Conservation (phyloP, 1,140 invertebrate species). For the Triops cancriformis region DNA sequence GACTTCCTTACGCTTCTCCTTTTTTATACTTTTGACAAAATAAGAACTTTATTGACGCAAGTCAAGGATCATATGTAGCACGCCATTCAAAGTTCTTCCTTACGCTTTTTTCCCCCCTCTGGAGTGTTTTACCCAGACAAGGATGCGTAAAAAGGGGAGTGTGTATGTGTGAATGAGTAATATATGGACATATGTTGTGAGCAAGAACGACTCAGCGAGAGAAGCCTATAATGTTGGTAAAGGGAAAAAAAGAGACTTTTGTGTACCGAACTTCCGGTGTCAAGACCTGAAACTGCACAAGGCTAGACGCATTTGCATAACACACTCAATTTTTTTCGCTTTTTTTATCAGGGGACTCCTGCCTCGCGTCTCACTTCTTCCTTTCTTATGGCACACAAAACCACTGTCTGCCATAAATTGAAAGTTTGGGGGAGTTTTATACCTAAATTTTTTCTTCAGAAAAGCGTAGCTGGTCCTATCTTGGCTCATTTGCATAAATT, state of each 20-base stretch:
- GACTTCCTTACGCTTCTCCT: too few relatives aligned
- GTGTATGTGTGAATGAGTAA: not conserved
- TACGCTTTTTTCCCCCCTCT: not conserved
- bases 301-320: constrained; percentile 1
- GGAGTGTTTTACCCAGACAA: not conserved
- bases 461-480: not conserved
- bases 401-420: not conserved
- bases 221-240: not conserved
- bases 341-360: not conserved
- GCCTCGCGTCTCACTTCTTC: not conserved
- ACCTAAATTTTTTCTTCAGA: not conserved
- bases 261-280: not conserved
- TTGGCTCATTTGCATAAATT: not conserved
- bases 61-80: not conserved
- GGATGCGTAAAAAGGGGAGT: constrained; percentile 8
- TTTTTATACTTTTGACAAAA: too few relatives aligned
- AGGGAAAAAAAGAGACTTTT: not conserved
- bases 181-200: too few relatives aligned
- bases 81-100: not conserved
- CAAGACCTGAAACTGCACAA: constrained; percentile 2
- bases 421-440: not conserved
- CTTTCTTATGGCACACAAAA: not conserved
- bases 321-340: not conserved
- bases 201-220: not conserved
- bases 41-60: too few relatives aligned